Conservation (phyloP, 2,888 invertebrate genomes). For the Eubasilissa splendida region DNA sequence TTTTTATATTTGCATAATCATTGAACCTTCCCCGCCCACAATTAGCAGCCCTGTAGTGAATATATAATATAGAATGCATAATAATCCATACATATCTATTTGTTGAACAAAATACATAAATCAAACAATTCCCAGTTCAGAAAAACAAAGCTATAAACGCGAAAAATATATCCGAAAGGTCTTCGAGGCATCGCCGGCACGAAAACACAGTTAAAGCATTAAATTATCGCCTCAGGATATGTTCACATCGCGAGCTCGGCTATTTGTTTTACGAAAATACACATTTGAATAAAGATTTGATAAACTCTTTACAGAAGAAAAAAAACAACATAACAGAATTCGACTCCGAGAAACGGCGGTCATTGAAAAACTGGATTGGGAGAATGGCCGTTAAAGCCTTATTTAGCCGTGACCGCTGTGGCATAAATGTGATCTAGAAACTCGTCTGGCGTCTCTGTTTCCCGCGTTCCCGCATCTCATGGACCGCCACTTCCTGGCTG, state of each 20-base stretch:
- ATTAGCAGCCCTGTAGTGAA: no score
- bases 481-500: not conserved
- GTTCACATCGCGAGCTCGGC: no score
- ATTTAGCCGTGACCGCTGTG: slow-evolving; percentile 15
- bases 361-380: slow-evolving; percentile 21
- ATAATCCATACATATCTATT: not conserved
- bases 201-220: no score
- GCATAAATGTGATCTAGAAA: slow-evolving; percentile 27
- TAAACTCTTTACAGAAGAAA: not conserved
- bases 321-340: not conserved
- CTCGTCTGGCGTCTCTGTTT: slow-evolving; percentile 19
- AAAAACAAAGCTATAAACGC: not conserved
- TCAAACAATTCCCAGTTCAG: not conserved
- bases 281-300: not conserved
- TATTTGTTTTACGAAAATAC: no score
- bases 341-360: slow-evolving; percentile 5
- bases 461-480: not conserved
- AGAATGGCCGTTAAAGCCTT: slow-evolving; percentile 25
- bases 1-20: no score
- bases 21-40: no score
- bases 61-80: no score
- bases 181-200: no score
- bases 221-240: no score
- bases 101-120: not conserved
- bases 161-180: no score